Evolutionary conservation across 1,140 invertebrate species (phyloP), one percentile per base, ranked within the genome.

Genomic region (Drosophila sproati): DNA sequence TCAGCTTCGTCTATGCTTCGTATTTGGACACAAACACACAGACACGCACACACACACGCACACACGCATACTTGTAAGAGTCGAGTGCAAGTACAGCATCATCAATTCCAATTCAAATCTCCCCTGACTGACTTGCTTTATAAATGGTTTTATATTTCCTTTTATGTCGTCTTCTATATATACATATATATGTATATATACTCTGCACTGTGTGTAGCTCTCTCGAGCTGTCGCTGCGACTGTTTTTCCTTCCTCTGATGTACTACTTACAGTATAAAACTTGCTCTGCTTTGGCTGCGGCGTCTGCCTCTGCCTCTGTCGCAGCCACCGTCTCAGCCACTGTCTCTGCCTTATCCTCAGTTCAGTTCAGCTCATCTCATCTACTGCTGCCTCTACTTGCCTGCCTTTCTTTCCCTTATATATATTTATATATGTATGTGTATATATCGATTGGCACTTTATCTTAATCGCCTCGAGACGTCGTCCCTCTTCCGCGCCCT

Each of bases 71-170:
- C 67, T 64, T 72, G 67, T 47, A 54, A 43, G 20, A 20, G 78
- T 81, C 68, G 82, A 86, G 82, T 80, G 83, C 80, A 80, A 20
- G 80, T 89, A 88, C 83, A 89, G 80, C 83, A 88, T 80, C 78
- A 80, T 88, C 83, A 88, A 88, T 88, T 89, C 83, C 85, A 88
- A 88, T 88, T 89, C 81, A 89, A 88, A 89, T 89, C 81, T 85
- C 85, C 85, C 85, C 85, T 88, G 83, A 88, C 81, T 89, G 85
- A 89, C 85, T 89, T 88, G 86, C 86, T 85, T 89, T 90, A 90
- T 90, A 89, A 89, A 89, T 89, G 85, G 85, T 89, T 89, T 89
- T 89, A 89, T 90, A 89, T 89, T 89, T 89, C 85, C 85, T 89
- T 89, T 89, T 90, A 89, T 90, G 85, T 89, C 80, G 57, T 78